Conservation (phyloP, 2,113 vertebrate genomes). For the Xiphophorus maculatus region DNA sequence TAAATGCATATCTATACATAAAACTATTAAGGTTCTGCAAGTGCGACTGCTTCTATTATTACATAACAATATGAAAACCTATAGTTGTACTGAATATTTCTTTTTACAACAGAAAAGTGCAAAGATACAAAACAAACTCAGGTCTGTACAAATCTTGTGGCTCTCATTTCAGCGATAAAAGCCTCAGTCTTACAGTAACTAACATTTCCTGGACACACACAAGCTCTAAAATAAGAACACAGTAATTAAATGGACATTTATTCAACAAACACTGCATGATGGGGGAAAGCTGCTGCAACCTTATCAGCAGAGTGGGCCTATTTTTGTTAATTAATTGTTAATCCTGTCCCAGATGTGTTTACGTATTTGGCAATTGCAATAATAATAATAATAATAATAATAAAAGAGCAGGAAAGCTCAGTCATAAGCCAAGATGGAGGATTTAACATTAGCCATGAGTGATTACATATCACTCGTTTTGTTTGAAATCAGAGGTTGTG, state of each 20-base stretch:
- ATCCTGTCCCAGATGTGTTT: constrained; percentile 6
- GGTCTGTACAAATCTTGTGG: constrained; percentile 13
- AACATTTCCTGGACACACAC: background rate
- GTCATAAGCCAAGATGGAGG: constrained; percentile 5
- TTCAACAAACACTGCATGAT: constrained; percentile 23
- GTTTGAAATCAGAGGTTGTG: constrained; percentile 22
- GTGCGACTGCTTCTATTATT: constrained; percentile 23
- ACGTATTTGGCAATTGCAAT: background rate
- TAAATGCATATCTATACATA: constrained; percentile 1
- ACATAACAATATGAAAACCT: constrained; percentile 1
- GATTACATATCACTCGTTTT: constrained; percentile 54
- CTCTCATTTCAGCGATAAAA: constrained; percentile 12
- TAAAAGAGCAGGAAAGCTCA: constrained; percentile 16
- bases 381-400: background rate
- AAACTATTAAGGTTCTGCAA: constrained; percentile 21
- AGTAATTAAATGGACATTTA: constrained; percentile 4
- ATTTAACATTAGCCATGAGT: constrained; percentile 43
- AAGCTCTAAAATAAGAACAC: constrained; percentile 7
- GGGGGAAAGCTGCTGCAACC: constrained; percentile 40
- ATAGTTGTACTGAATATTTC: background rate
- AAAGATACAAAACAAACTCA: constrained; percentile 33
- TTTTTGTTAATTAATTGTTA: no score
- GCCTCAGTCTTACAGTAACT: constrained; percentile 23
- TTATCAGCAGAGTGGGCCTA: constrained; percentile 48
- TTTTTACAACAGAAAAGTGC: constrained; percentile 47